phyloP scores from a whole-genome alignment of 1,140 invertebrate genomes.

The Arion vulgaris region DNA sequence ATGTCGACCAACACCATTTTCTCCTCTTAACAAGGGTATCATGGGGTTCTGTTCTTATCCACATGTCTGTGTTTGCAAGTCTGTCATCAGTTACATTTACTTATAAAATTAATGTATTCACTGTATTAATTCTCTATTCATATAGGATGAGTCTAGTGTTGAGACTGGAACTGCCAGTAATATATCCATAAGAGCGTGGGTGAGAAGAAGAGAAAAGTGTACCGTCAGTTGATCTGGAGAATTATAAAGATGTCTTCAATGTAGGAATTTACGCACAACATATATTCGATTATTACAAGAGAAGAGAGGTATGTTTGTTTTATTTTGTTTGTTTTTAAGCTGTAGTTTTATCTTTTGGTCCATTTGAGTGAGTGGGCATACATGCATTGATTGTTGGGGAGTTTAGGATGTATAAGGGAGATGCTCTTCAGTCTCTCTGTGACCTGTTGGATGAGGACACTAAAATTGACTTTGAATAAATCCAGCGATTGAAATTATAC shows the following conservation, averaged over 20 bases:
- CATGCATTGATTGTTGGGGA: too few relatives aligned
- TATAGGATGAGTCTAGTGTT: not conserved
- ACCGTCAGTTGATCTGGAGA: conserved; percentile 89
- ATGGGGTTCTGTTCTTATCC: not conserved
- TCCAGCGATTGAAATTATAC: too few relatives aligned
- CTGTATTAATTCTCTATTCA: too few relatives aligned
- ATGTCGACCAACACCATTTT: too few relatives aligned
- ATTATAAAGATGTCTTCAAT: conserved; percentile 86
- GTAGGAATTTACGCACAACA: conserved; percentile 92
- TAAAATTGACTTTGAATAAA: too few relatives aligned
- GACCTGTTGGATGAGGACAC: too few relatives aligned
- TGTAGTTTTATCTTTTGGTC: not conserved
- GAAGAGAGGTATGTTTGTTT: conserved; percentile 80
- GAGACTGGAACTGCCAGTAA: not conserved
- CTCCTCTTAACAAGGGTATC: too few relatives aligned
- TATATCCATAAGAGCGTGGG: not conserved
- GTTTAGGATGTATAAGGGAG: too few relatives aligned
- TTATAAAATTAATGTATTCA: too few relatives aligned
- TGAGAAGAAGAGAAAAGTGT: conserved; percentile 11
- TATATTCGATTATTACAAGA: conserved; percentile 93
- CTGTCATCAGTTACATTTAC: not conserved
- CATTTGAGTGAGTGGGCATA: too few relatives aligned
- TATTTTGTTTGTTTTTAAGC: not conserved
- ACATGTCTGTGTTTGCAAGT: not conserved
- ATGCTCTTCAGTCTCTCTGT: too few relatives aligned